phyloP scores from a whole-genome alignment of 2,888 invertebrate species.

The Eupeodes latifasciatus region DNA sequence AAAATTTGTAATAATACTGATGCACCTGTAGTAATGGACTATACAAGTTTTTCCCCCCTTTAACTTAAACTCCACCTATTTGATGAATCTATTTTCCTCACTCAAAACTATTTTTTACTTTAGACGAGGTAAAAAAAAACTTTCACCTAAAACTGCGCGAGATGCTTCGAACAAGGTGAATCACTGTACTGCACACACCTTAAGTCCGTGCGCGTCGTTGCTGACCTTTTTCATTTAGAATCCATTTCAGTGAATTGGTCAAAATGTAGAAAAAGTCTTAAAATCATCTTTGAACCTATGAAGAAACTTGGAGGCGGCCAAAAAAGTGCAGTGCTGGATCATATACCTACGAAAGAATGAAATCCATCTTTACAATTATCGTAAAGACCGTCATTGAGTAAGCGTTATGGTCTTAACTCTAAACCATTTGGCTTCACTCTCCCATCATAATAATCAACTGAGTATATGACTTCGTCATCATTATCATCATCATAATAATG shows the following conservation, averaged over 20 bases:
- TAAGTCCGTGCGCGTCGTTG: conserved; percentile 35
- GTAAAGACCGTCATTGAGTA: conserved; percentile 71
- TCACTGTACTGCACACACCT: conserved; percentile 26
- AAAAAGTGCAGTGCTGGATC: conserved; percentile 24
- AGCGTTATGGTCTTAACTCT: conserved; percentile 62
- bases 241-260: conserved; percentile 22
- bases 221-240: conserved; percentile 64
- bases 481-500: conserved; percentile 23
- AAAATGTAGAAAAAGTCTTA: neutral
- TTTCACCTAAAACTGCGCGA: conserved; percentile 61
- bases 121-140: conserved; percentile 18
- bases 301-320: conserved; percentile 43
- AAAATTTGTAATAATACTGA: neutral
- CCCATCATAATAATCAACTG: conserved; percentile 62
- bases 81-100: conserved; percentile 68
- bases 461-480: conserved; percentile 47
- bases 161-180: conserved; percentile 12
- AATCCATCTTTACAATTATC: conserved; percentile 66
- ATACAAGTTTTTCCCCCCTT: neutral
- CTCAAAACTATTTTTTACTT: conserved; percentile 48
- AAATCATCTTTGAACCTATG: neutral
- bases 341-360: neutral
- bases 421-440: conserved; percentile 56
- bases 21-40: conserved; percentile 8
- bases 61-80: conserved; percentile 52